Conservation (phyloP, 2,888 invertebrate species). For the Drosophila kuntzei region DNA sequence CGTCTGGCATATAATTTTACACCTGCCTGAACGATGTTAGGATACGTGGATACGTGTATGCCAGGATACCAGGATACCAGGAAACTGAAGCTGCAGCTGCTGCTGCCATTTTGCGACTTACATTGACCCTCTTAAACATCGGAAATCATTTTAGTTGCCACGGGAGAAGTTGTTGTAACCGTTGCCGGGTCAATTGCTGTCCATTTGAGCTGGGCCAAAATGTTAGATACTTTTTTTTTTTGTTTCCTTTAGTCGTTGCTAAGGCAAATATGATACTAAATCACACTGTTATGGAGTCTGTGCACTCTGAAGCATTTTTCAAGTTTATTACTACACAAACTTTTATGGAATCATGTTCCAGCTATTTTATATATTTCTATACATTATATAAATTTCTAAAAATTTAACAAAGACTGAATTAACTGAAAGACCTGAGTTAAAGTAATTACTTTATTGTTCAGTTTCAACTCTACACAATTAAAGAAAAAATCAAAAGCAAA, state of each 20-base stretch:
- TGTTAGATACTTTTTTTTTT: constrained; percentile 39
- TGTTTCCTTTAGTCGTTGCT: constrained; percentile 31
- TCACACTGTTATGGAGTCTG: constrained; percentile 21
- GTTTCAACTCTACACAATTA: too few relatives aligned
- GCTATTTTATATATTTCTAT: not conserved
- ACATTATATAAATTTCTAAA: too few relatives aligned
- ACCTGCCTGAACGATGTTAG: constrained; percentile 52
- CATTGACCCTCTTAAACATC: constrained; percentile 32
- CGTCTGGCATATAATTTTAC: constrained; percentile 73
- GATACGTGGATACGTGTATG: not conserved
- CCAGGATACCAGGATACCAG: not conserved
- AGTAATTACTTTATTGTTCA: too few relatives aligned
- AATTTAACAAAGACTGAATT: too few relatives aligned
- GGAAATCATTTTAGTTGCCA: constrained; percentile 41
- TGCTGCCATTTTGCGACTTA: not conserved
- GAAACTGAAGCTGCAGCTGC: not conserved
- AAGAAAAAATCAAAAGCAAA: too few relatives aligned
- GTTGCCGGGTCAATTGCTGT: constrained; percentile 58
- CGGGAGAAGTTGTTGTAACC: constrained; percentile 5
- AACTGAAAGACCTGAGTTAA: too few relatives aligned
- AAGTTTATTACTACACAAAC: constrained; percentile 27
- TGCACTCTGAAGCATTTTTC: constrained; percentile 19
- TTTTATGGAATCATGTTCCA: not conserved
- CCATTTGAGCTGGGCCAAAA: constrained; percentile 51
- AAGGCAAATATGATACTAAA: constrained; percentile 54